Evolutionary conservation across 2,888 invertebrate species (phyloP), one percentile per base, ranked within the genome.

Genomic region (Andrena flavipes): DNA sequence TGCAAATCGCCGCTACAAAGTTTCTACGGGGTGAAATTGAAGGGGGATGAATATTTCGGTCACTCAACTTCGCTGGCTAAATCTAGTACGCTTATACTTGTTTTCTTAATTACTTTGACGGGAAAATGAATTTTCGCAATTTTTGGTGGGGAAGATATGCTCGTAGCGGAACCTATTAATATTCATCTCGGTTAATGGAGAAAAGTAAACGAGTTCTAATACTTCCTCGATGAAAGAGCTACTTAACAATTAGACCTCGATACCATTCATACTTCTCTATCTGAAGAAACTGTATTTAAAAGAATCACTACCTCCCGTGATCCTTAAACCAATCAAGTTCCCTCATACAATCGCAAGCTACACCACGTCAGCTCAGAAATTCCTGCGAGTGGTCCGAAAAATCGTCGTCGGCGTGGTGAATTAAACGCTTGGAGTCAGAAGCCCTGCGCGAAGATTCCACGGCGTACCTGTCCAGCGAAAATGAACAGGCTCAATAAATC

Each of bases 401-500:
- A 20, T 56, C 23, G 23, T 56, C 23, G 56, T 23, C 56, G 23
- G 20, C 5, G 1, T 48, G 29, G 56, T n/a, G 42, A 42, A 42
- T 42, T 42, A 42, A 42, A 42, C 42, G 42, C 42, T 42, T 42
- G 26, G 59, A n/a, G 59, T 3, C 0, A 8, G n/a, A 7, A 29
- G 29, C 49, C 5, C 20, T 5, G 26, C 6, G 10, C 49, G 51
- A 79, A 79, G 80, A 80, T 79, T 72, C 56, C 67, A 26, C 23
- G 3, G 63, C 56, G 54, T 67, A 82, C 62, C 70, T 76, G 82
- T 82, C 70, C 56, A 48, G 59, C 54, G 70, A 29, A 49, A 67
- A 82, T 70, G 67, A 82, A 75, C 82, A 69, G 60, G 67, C 82
- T 42, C 42, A 26, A 82, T 82, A 82, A 82, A 82, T 82, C 82